Evolutionary conservation across 2,113 vertebrate species (phyloP).

Genomic region (Nibea coibor): DNA sequence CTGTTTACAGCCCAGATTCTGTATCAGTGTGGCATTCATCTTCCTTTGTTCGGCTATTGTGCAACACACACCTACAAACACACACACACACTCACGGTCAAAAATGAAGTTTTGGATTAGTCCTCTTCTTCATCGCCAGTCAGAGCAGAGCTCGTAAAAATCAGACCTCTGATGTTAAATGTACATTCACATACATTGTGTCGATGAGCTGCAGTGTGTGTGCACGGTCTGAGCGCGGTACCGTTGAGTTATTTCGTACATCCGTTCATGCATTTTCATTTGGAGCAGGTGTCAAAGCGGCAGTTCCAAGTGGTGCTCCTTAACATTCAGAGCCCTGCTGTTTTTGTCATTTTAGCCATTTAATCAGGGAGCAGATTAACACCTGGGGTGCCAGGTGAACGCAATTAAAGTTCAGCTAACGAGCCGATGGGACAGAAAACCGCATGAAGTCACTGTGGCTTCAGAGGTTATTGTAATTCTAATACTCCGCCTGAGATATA

Average conservation of each 20-base stretch:
- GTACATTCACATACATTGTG: conserved; percentile 19
- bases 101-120: conserved; percentile 26
- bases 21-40: conserved; percentile 46
- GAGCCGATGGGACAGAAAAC: conserved; percentile 19
- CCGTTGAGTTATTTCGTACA: conserved; percentile 41
- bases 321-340: conserved; percentile 49
- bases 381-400: conserved; percentile 50
- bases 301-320: conserved; percentile 21
- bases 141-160: conserved; percentile 13
- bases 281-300: conserved; percentile 51
- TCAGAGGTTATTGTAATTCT: background rate
- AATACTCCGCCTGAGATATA: background rate
- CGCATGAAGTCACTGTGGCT: background rate
- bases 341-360: conserved; percentile 54
- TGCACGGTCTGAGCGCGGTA: background rate
- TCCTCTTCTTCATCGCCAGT: conserved; percentile 12
- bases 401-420: conserved; percentile 50
- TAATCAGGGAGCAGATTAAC: conserved; percentile 52
- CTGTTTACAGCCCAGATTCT: conserved; percentile 44
- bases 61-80: conserved; percentile 13
- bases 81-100: background rate
- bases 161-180: conserved; percentile 1
- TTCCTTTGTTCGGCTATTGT: conserved; percentile 35
- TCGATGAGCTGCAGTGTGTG: background rate
- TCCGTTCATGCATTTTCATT: conserved; percentile 46